Base-by-base conservation (phyloP, 2,113 vertebrate species). In the Phaethornis superciliosus region DNA sequence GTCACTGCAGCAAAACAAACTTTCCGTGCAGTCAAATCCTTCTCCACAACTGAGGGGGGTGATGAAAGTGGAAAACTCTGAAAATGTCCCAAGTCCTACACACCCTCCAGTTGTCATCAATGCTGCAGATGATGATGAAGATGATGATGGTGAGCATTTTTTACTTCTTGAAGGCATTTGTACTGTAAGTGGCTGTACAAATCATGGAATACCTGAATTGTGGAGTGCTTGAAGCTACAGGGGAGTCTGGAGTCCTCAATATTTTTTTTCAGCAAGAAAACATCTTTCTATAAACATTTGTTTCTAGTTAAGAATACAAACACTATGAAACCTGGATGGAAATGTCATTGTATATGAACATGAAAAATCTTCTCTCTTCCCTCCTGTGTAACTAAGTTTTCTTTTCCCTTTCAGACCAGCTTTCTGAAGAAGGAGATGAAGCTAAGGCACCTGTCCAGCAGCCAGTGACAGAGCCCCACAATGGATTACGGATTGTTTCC, bases 51-150 rank as follows among this genome's bases (percentile, higher is more conserved):
- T 99, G 76, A 96, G 98, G 94, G 98, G 99, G 1, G 98, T 99
- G 77, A 99, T 99, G 90, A 99, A 99, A 82, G 98, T 98, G 20
- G 99, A 99, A 26, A 98, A 97, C 37, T 98, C 98, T 3, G 99
- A 99, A 89, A 99, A 98, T 1, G 99, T 99, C 5, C 99, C 99
- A 0, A 99, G 99, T 37, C 99, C 99, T 40, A 99, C 99, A 7
- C 99, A 99, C 52, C 99, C 99, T 63, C 99, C 99, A 0, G 99
- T 99, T 33, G 99, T 99, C 12, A 99, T 99, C 84, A 99, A 99
- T 44, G 99, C 99, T 85, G 98, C 98, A 8, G 99, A 99, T 80
- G 99, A 99, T 46, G 99, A 99, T 15, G 99, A 99, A 62, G 98
- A 98, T 71, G 99, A 99, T 78, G 99, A 99, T 83, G 99, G 99